phyloP scores from a whole-genome alignment of 2,113 vertebrate species.

The Pseudolaguvia tuberculata region DNA sequence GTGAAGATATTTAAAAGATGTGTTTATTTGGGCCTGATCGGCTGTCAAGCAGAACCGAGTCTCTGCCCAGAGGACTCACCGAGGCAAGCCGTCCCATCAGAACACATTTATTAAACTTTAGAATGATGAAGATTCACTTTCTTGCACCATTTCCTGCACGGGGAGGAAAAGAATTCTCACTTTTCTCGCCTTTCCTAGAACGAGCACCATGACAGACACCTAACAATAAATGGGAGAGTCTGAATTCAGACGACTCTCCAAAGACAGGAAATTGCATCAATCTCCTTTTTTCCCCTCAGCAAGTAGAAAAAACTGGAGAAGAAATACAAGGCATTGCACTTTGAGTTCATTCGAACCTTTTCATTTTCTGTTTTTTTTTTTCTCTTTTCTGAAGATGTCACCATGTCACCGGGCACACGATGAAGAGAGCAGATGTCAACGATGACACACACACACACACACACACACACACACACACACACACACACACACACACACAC shows the following conservation, averaged over 20 bases:
- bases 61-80: conserved; percentile 45
- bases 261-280: conserved; percentile 52
- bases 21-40: conserved; percentile 39
- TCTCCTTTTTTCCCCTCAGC: conserved; percentile 46
- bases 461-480: no score
- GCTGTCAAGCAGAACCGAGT: conserved; percentile 52
- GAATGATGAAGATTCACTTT: conserved; percentile 60
- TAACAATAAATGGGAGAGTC: conserved; percentile 30
- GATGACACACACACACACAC: conserved; percentile 60
- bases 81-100: conserved; percentile 47
- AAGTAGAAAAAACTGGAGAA: conserved; percentile 30
- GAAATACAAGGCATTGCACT: conserved; percentile 31
- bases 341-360: conserved; percentile 49
- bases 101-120: conserved; percentile 54
- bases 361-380: conserved; percentile 10
- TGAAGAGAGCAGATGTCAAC: conserved; percentile 80
- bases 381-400: conserved; percentile 63
- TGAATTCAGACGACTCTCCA: conserved; percentile 51
- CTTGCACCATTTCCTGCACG: conserved; percentile 31
- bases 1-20: conserved; percentile 49
- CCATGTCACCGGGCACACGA: conserved; percentile 54
- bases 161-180: conserved; percentile 37
- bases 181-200: conserved; percentile 38
- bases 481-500: no score
- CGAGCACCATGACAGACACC: conserved; percentile 51